Base-by-base conservation (phyloP, 2,797 vertebrate species). In the Ataeniobius toweri region DNA sequence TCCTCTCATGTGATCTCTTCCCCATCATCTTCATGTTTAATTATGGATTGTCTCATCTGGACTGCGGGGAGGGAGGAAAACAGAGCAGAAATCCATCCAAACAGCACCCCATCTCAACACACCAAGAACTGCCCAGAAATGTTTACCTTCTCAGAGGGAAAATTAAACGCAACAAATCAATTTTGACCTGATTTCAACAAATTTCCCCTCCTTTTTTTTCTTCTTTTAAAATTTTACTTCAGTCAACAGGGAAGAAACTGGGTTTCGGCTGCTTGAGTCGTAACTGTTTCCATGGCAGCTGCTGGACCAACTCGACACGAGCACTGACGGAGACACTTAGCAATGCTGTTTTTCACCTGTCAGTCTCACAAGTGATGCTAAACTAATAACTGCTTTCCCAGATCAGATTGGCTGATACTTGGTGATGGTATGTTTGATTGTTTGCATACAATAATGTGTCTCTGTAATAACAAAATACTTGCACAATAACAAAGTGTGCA, bases 241-340 rank as follows among this genome's bases (percentile, higher is more conserved):
- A 88, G 82, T 78, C 76, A 78, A 79, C 13, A n/a, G 74, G 87
- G 88, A 89, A 84, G 82, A 87, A 88, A 89, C 89, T 87, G 80
- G 85, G 90, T 89, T 91, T 90, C 36, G 55, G 83, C 85, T 89
- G 90, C 89, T 91, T 85, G 87, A 91, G 93, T 92, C 73, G 81
- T 93, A 90, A 86, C 88, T 92, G 94, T 95, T 94, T 92, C 94
- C 91, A 90, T 91, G 91, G 91, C 89, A 94, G 94, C 94, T 67
- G 1, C 82, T 87, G 86, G 91, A 90, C 90, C 85, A 75, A 83
- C 86, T 84, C 89, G 91, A 90, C 90, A 88, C 84, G 72, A 91
- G 89, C 89, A 76, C 88, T 87, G 91, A 92, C 88, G 81, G 89
- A 94, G 92, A 92, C 89, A 91, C 91, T 93, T 90, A 89, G 88